Base-by-base conservation (phyloP, 2,888 invertebrate species). In the Cheiracanthium punctorium region DNA sequence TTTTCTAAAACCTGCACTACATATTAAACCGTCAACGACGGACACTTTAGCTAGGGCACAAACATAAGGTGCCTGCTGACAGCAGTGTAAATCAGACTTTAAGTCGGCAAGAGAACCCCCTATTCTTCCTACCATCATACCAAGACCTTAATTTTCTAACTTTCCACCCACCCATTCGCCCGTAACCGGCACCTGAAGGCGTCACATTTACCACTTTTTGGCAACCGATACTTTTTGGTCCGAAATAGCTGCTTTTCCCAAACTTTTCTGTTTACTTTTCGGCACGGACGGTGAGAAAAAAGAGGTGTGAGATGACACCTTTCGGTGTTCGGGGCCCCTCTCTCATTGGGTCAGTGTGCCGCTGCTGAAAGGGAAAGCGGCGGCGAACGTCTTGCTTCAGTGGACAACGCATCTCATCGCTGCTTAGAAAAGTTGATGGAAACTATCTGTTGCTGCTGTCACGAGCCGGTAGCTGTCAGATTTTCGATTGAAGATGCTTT, bases 291-390 rank as follows among this genome's bases (percentile, higher is more conserved):
- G 37, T 37, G 37, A 69, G 33, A 20, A 33, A 64, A 10, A 30
- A 33, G 28, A 14, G 2, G 33, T 7, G 32, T 33, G 32, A 67
- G 8, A 33, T 20, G 69, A n/a, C 37, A 20, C 69, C 37, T 20
- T 33, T 33, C 24, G 0, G 30, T n/a, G n/a, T n/a, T 20, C 20
- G 20, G 33, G 33, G 5, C 8, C 7, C 5, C 37, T 41, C 58
- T 24, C 30, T 65, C 65, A 71, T 71, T 71, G 43, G 71, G 71
- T 43, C n/a, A 43, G 43, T 43, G 24, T 37, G 43, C 43, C 71
- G 71, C 4, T n/a, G n/a, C 64, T 70, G 29, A 41, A 4, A 37
- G 37, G 10, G 37, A 37, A 37, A 37, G 37, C 17, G 17, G n/a
- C 33, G 43, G 10, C 28, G 20, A 17, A 17, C 41, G 71, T 71